Conservation (phyloP, 2,797 vertebrate genomes). For the Spheniscus humboldti region DNA sequence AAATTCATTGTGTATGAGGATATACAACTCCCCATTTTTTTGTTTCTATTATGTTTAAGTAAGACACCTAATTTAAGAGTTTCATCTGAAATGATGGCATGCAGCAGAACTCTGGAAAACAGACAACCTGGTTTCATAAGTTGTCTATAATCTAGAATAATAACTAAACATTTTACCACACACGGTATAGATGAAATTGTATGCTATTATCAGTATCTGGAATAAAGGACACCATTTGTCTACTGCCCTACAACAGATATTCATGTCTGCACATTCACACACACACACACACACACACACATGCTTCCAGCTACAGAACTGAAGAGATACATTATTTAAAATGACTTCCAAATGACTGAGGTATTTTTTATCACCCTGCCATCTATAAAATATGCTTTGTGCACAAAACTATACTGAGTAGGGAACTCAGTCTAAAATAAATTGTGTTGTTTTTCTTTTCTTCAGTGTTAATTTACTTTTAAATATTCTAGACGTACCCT, state of each 20-base stretch:
- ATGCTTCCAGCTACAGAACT: neutral
- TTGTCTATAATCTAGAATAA: neutral
- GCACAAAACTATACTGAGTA: conserved; percentile 24
- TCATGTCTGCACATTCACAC: neutral
- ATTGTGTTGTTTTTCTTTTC: conserved; percentile 10
- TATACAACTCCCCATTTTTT: neutral
- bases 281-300: neutral
- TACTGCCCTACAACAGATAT: conserved; percentile 2
- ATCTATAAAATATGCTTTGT: conserved; percentile 32
- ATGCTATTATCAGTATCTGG: conserved; percentile 8
- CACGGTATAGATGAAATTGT: neutral
- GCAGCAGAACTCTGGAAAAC: neutral
- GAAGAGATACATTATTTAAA: conserved; percentile 62
- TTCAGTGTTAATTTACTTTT: conserved; percentile 57
- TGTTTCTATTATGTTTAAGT: neutral
- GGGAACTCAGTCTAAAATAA: conserved; percentile 28
- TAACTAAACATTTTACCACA: neutral
- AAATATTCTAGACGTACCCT: conserved; percentile 49
- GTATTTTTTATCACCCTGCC: neutral
- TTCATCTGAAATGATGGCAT: neutral
- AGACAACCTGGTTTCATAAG: conserved; percentile 1
- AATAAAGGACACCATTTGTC: conserved; percentile 51
- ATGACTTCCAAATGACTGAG: neutral
- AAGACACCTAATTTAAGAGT: neutral
- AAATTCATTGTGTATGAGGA: neutral